phyloP scores from a whole-genome alignment of 2,113 vertebrate species.

The Microcebus murinus region DNA sequence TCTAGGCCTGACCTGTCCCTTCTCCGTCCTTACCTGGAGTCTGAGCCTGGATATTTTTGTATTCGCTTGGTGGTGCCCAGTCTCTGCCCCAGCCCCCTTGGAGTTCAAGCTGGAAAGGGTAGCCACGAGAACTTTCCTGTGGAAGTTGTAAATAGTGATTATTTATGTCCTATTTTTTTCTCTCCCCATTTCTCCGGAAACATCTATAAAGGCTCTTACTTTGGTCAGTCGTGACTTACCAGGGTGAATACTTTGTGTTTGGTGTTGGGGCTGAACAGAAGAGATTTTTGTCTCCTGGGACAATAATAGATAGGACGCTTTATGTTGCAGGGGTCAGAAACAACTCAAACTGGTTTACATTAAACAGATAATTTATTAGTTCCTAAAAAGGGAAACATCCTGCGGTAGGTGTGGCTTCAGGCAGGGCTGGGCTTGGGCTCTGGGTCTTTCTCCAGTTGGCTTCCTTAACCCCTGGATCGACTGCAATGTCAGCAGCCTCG shows the following conservation, averaged over 20 bases:
- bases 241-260: not conserved
- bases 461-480: not conserved
- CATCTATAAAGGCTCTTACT: constrained; percentile 64
- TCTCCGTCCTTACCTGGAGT: not conserved
- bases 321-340: not conserved
- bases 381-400: not conserved
- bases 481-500: not conserved
- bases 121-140: not conserved
- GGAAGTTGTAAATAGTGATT: constrained; percentile 63
- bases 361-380: not conserved
- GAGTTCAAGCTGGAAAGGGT: not conserved
- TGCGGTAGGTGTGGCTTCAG: not conserved
- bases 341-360: not conserved
- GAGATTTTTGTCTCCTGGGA: not conserved
- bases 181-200: not conserved
- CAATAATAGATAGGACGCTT: not conserved
- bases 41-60: not conserved
- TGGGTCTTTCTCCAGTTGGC: not conserved
- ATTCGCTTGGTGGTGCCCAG: not conserved
- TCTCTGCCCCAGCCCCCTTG: not conserved
- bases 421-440: too few relatives aligned
- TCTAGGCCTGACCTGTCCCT: constrained; percentile 64
- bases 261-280: not conserved
- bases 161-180: constrained; percentile 57
- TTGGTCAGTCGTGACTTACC: not conserved